Conservation (phyloP, 2,888 invertebrate species). For the Phania funesta region DNA sequence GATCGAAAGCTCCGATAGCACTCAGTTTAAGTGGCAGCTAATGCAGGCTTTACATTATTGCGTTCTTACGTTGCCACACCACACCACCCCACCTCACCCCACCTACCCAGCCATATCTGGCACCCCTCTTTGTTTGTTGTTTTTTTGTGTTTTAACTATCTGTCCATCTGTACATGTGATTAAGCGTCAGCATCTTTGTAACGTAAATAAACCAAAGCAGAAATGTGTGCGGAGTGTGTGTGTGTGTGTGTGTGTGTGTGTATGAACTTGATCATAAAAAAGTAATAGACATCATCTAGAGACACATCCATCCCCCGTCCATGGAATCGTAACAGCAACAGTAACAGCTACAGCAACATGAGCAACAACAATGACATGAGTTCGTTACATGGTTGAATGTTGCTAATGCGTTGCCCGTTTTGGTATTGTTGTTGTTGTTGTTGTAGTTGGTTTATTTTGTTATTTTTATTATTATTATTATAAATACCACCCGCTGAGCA, state of each 20-base stretch:
- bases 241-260: not conserved
- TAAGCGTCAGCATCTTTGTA: constrained; percentile 42
- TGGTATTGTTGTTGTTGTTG: constrained; percentile 66
- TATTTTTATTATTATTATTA: constrained; percentile 69
- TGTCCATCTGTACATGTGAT: constrained; percentile 16
- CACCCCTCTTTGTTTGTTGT: not conserved
- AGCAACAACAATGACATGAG: constrained; percentile 49
- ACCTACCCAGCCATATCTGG: not conserved
- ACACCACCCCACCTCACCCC: not conserved
- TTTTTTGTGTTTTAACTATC: not conserved
- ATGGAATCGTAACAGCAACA: constrained; percentile 38
- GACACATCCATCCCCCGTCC: constrained; percentile 53
- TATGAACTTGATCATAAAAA: constrained; percentile 60
- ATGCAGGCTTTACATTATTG: constrained; percentile 36
- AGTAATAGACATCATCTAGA: constrained; percentile 64
- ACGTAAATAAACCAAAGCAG: constrained; percentile 35
- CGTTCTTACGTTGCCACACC: constrained; percentile 1
- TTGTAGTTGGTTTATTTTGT: constrained; percentile 67
- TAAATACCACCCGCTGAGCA: constrained; percentile 72
- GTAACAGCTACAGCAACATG: constrained; percentile 12
- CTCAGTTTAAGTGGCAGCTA: constrained; percentile 63
- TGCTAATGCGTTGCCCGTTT: constrained; percentile 39
- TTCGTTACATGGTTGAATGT: constrained; percentile 57
- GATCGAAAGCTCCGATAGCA: constrained; percentile 78
- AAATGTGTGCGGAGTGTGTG: not conserved